These are phyloP conservation scores for Colistium nudipinnis DNA, from an alignment of 2,113 vertebrate genomes.

Conservation along the genomic window DNA sequence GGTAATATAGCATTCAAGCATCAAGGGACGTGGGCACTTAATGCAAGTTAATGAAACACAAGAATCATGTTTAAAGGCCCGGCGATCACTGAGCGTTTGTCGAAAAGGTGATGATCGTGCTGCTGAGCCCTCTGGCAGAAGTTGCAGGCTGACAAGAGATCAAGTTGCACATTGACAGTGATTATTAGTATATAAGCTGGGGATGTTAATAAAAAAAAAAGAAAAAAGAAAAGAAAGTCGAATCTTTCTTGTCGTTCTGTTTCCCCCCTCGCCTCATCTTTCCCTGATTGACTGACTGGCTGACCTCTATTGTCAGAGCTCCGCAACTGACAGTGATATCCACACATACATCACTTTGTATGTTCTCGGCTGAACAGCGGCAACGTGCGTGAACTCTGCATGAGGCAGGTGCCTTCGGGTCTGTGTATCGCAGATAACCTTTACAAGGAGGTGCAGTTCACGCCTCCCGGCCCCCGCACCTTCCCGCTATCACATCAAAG, in stretches of 20 bases:
- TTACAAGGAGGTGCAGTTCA: conserved; percentile 78
- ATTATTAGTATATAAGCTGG: conserved; percentile 65
- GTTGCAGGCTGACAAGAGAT: conserved; percentile 69
- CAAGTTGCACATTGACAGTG: conserved; percentile 66
- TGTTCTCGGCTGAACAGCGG: conserved; percentile 62
- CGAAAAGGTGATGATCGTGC: conserved; percentile 60
- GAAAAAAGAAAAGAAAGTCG: conserved; percentile 40
- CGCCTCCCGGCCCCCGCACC: conserved; percentile 70
- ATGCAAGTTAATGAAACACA: conserved; percentile 80
- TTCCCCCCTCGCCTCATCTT: conserved; percentile 25
- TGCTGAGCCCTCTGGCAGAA: conserved; percentile 69
- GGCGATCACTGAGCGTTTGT: conserved; percentile 59
- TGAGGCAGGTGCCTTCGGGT: conserved; percentile 74
- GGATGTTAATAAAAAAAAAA: conserved; percentile 56
- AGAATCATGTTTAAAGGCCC: conserved; percentile 68
- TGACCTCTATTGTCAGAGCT: conserved; percentile 76
- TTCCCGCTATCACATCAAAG: conserved; percentile 73
- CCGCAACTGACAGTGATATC: conserved; percentile 70
- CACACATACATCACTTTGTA: conserved; percentile 71
- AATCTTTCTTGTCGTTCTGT: conserved; percentile 44
- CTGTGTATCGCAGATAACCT: conserved; percentile 81
- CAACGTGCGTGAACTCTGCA: conserved; percentile 55
- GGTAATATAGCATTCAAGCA: conserved; percentile 74
- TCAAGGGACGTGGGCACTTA: conserved; percentile 76
- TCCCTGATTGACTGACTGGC: conserved; percentile 68